Evolutionary conservation across 2,888 invertebrate genomes (phyloP).

Genomic region (Aproaerema taeniolella): DNA sequence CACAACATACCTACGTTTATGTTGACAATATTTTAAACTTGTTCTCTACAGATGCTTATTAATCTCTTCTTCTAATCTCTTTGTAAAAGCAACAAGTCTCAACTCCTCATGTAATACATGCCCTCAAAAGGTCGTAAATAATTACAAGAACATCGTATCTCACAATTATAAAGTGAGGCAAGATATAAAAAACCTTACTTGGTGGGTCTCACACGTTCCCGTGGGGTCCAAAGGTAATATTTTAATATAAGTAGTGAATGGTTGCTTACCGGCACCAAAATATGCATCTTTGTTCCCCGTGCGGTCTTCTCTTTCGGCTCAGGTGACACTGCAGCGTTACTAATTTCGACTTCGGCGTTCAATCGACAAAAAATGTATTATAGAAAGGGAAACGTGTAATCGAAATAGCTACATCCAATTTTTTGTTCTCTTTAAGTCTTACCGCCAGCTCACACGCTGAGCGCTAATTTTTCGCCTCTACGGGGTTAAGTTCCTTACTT

Average conservation of each 20-base stretch:
- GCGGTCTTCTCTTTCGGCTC: conserved; percentile 63
- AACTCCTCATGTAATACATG: conserved; percentile 24
- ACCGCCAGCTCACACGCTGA: conserved; percentile 51
- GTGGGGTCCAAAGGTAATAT: conserved; percentile 57
- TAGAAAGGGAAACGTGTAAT: conserved; percentile 51
- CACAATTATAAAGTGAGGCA: conserved; percentile 51
- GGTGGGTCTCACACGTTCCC: conserved; percentile 44
- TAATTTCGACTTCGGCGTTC: conserved; percentile 50
- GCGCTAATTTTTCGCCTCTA: conserved; percentile 60
- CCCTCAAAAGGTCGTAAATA: conserved; percentile 45
- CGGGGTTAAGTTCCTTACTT: conserved; percentile 45
- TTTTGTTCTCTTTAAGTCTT: conserved; percentile 36
- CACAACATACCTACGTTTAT: no score
- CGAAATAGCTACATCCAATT: conserved; percentile 40
- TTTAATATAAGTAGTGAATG: conserved; percentile 63
- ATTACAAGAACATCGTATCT: conserved; percentile 50
- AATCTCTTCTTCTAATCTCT: no score
- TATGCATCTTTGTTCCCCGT: conserved; percentile 59
- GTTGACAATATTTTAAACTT: conserved; percentile 12
- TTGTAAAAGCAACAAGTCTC: conserved; percentile 5
- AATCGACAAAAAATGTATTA: conserved; percentile 43
- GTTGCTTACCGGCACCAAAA: conserved; percentile 56
- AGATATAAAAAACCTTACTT: conserved; percentile 46
- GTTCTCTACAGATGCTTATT: no score
- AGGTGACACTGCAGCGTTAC: conserved; percentile 68